These are phyloP conservation scores for Amazona finschi DNA, from an alignment of 2,797 vertebrate species.

Conservation along the genomic window DNA sequence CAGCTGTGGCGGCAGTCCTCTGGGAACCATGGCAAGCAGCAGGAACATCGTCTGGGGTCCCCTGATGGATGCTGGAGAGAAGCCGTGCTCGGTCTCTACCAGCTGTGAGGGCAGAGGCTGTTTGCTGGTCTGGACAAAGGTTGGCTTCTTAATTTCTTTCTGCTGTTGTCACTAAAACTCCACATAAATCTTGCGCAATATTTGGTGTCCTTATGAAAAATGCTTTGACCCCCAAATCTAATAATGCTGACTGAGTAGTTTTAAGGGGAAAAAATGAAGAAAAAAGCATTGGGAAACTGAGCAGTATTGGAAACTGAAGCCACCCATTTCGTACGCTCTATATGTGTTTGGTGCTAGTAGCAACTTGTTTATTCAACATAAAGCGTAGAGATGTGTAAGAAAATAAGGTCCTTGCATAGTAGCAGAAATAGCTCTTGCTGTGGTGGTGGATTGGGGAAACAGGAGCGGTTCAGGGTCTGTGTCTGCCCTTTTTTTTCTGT, in stretches of 20 bases:
- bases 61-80: not conserved
- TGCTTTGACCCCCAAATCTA: not conserved
- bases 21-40: not conserved
- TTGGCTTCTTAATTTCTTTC: constrained; percentile 29
- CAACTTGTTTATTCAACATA: not conserved
- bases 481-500: not conserved
- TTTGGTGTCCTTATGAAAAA: not conserved
- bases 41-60: not conserved
- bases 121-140: not conserved
- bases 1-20: accelerated
- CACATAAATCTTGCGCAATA: not conserved
- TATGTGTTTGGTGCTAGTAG: not conserved
- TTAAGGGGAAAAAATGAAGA: not conserved
- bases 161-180: constrained; percentile 11
- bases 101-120: not conserved
- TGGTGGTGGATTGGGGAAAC: not conserved
- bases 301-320: not conserved
- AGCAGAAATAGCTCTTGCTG: not conserved
- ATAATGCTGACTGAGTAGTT: not conserved
- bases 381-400: not conserved
- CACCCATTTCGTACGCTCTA: not conserved
- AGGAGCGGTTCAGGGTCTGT: not conserved
- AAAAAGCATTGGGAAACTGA: not conserved
- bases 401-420: not conserved
- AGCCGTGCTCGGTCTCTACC: accelerated